Percentiles rank a stretch among this genome's conserved stretches.
These are phyloP conservation scores for Sarcophaga caerulescens DNA, from an alignment of 2,888 invertebrate genomes.

Conservation along the genomic window DNA sequence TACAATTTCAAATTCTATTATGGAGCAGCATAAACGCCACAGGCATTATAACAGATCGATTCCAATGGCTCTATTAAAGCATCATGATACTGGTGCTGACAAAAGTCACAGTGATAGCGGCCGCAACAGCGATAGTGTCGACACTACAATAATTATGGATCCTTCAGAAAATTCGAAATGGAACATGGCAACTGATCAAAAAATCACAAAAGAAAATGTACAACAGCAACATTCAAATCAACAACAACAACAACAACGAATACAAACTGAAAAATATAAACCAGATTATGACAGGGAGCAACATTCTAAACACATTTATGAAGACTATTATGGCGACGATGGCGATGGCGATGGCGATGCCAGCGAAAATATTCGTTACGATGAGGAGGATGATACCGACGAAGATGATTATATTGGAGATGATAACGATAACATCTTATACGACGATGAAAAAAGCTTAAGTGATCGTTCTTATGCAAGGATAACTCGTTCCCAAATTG, in stretches of 20 bases:
- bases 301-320: slow-evolving; percentile 49
- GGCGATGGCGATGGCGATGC: slow-evolving; percentile 44
- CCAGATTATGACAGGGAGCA: slow-evolving; percentile 51
- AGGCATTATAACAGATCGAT: slow-evolving; percentile 40
- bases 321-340: slow-evolving; percentile 60
- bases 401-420: slow-evolving; percentile 64
- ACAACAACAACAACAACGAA: neutral
- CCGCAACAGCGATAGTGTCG: neutral
- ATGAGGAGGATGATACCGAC: slow-evolving; percentile 64
- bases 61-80: slow-evolving; percentile 54
- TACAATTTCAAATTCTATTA: slow-evolving; percentile 27
- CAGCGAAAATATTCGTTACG: neutral
- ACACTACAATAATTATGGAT: slow-evolving; percentile 29
- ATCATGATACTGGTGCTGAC: neutral
- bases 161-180: slow-evolving; percentile 54
- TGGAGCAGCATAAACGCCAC: slow-evolving; percentile 42
- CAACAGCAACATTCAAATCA: slow-evolving; percentile 44
- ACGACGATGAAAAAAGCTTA: slow-evolving; percentile 61
- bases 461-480: slow-evolving; percentile 67
- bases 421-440: slow-evolving; percentile 63
- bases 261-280: slow-evolving; percentile 38
- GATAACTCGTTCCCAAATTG: slow-evolving; percentile 67
- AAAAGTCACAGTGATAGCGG: slow-evolving; percentile 18
- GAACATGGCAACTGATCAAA: slow-evolving; percentile 43
- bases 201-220: slow-evolving; percentile 21